A percentile compares a stretch with the other conserved stretches of the same genome.
Conservation (phyloP, 2,888 invertebrate genomes). For the Cheilosia grossa region DNA sequence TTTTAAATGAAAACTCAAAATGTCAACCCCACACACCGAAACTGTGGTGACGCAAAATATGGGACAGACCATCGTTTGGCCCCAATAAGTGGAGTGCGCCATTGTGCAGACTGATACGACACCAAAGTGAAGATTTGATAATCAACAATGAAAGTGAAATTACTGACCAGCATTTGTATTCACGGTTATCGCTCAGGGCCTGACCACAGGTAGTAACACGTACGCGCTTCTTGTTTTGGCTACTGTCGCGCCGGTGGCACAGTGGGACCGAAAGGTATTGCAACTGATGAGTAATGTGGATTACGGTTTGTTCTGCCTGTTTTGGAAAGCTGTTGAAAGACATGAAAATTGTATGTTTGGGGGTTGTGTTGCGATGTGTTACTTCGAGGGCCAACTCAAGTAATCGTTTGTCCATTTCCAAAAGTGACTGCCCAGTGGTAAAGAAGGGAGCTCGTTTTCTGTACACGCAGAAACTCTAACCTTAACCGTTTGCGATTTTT, state of each 20-base stretch:
- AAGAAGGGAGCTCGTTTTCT: too few species aligned
- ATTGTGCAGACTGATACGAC: slow-evolving; percentile 43
- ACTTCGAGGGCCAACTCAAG: too few species aligned
- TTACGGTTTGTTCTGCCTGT: not conserved
- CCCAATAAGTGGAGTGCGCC: slow-evolving; percentile 62
- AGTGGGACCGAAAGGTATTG: slow-evolving; percentile 21
- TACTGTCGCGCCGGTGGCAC: slow-evolving; percentile 44
- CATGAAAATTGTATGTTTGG: not conserved
- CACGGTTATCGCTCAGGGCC: slow-evolving; percentile 43
- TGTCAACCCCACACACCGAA: slow-evolving; percentile 31
- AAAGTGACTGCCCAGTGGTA: too few species aligned
- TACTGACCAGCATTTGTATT: slow-evolving; percentile 63
- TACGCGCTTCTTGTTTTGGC: slow-evolving; percentile 44
- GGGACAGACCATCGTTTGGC: slow-evolving; percentile 49
- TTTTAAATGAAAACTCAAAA: slow-evolving; percentile 62
- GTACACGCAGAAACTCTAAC: too few species aligned
- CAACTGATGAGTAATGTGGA: not conserved
- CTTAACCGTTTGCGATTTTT: too few species aligned
- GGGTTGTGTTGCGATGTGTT: not conserved
- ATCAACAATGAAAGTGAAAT: slow-evolving; percentile 65
- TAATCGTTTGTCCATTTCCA: too few species aligned
- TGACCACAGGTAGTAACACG: slow-evolving; percentile 53
- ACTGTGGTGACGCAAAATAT: slow-evolving; percentile 14
- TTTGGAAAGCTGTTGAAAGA: not conserved
- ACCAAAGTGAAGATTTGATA: slow-evolving; percentile 57